Percentiles rank a stretch among this genome's conserved stretches.
Evolutionary conservation across 1,140 invertebrate species (phyloP).

Genomic region (Drosophila parabipectinata): DNA sequence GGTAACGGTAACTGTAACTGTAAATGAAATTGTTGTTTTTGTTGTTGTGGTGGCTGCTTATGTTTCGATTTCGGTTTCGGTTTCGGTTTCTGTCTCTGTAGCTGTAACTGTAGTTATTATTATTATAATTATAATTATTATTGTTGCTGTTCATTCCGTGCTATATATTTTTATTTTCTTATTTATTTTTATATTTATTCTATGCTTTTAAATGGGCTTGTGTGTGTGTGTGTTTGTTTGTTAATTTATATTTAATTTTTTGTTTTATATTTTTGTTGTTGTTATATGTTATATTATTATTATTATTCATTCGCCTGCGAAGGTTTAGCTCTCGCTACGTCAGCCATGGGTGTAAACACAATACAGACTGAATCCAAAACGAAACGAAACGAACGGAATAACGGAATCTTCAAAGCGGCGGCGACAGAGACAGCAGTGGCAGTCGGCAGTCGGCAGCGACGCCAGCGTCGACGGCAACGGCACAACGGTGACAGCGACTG

Average conservation of each 20-base stretch:
- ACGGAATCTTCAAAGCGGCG: constrained; percentile 49
- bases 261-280: constrained; percentile 13
- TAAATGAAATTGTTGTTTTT: neutral
- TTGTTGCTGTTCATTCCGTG: constrained; percentile 14
- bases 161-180: neutral
- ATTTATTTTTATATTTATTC: neutral
- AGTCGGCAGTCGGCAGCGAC: constrained; percentile 1
- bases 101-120: constrained; percentile 13
- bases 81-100: constrained; percentile 6
- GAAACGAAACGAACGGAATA: constrained; percentile 55
- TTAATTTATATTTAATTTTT: constrained; percentile 14
- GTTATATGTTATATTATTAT: constrained; percentile 28
- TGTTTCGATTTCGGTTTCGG: constrained; percentile 2
- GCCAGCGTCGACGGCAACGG: neutral
- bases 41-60: neutral
- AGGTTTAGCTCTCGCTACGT: constrained; percentile 70
- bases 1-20: constrained; percentile 6
- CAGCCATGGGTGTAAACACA: constrained; percentile 84
- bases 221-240: constrained; percentile 1
- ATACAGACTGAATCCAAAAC: constrained; percentile 78
- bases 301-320: constrained; percentile 50
- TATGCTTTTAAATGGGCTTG: neutral
- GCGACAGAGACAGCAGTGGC: constrained; percentile 3
- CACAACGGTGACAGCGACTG: neutral
- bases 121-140: constrained; percentile 25